Evolutionary conservation across 2,888 invertebrate species (phyloP).

Genomic region (Pantelozetes paolii): DNA sequence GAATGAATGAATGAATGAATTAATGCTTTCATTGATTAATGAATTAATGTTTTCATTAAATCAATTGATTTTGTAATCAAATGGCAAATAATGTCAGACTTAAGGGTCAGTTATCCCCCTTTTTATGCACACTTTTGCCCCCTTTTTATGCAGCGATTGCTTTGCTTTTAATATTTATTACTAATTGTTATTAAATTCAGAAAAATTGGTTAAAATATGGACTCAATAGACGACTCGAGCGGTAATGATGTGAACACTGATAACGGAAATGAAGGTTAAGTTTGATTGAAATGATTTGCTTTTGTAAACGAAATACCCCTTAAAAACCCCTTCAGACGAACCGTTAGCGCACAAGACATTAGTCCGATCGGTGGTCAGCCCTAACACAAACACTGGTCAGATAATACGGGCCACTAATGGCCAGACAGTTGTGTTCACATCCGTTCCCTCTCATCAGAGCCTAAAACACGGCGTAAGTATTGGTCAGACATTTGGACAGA

Average conservation of each 20-base stretch:
- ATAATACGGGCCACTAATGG: slow-evolving; percentile 29
- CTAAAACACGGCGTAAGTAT: slow-evolving; percentile 19
- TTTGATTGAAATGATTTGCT: neutral
- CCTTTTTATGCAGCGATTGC: neutral
- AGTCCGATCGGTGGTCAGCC: neutral
- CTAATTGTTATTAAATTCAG: neutral
- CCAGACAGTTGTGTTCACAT: slow-evolving; percentile 34
- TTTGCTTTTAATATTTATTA: neutral
- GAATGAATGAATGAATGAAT: too few species aligned
- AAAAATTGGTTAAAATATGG: slow-evolving; percentile 18
- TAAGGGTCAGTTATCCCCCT: too few species aligned
- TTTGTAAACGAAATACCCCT: too few species aligned
- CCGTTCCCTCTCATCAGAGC: slow-evolving; percentile 7
- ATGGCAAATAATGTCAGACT: too few species aligned
- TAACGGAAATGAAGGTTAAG: slow-evolving; percentile 20
- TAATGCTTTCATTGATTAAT: too few species aligned
- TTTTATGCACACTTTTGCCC: too few species aligned
- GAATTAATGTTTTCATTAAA: too few species aligned
- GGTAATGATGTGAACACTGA: slow-evolving; percentile 12
- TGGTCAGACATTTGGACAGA: neutral
- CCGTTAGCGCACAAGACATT: neutral
- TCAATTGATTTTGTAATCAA: too few species aligned
- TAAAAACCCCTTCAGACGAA: too few species aligned
- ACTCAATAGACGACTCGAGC: slow-evolving; percentile 24
- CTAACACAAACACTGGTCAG: neutral